phyloP scores from a whole-genome alignment of 2,797 vertebrate genomes.

The Astyanax mexicanus region DNA sequence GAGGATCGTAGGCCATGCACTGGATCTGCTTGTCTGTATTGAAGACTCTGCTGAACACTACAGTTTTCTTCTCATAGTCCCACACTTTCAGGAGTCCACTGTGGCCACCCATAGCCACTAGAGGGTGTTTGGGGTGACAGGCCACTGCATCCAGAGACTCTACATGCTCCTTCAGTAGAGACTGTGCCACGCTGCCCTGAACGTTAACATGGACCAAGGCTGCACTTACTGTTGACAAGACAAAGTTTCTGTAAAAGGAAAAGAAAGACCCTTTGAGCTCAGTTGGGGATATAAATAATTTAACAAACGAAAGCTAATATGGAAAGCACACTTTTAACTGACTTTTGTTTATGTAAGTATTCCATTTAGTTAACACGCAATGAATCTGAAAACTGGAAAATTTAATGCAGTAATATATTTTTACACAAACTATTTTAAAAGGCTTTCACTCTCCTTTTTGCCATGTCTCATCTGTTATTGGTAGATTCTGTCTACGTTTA shows the following conservation, averaged over 20 bases:
- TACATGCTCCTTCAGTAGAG: slow-evolving; percentile 78
- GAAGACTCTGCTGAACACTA: slow-evolving; percentile 81
- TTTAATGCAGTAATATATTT: too few species aligned
- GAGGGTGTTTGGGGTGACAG: slow-evolving; percentile 84
- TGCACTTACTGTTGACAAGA: slow-evolving; percentile 83
- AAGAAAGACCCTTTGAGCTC: not conserved
- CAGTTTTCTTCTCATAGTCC: slow-evolving; percentile 79
- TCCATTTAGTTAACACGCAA: too few species aligned
- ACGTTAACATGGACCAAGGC: slow-evolving; percentile 79
- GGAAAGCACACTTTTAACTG: too few species aligned
- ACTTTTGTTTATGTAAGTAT: too few species aligned
- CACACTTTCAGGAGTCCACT: slow-evolving; percentile 87
- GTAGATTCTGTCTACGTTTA: too few species aligned
- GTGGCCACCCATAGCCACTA: slow-evolving; percentile 81
- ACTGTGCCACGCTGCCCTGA: slow-evolving; percentile 68
- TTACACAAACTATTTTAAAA: too few species aligned
- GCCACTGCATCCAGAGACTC: slow-evolving; percentile 81
- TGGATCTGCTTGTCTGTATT: slow-evolving; percentile 75
- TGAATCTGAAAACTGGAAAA: too few species aligned
- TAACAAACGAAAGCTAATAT: not conserved
- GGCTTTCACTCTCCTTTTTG: too few species aligned
- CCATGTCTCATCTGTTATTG: too few species aligned
- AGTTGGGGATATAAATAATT: not conserved
- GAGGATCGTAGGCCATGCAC: slow-evolving; percentile 85
- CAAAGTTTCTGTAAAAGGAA: slow-evolving; percentile 83